phyloP scores from a whole-genome alignment of 2,113 vertebrate species.

The Neomonachus schauinslandi region DNA sequence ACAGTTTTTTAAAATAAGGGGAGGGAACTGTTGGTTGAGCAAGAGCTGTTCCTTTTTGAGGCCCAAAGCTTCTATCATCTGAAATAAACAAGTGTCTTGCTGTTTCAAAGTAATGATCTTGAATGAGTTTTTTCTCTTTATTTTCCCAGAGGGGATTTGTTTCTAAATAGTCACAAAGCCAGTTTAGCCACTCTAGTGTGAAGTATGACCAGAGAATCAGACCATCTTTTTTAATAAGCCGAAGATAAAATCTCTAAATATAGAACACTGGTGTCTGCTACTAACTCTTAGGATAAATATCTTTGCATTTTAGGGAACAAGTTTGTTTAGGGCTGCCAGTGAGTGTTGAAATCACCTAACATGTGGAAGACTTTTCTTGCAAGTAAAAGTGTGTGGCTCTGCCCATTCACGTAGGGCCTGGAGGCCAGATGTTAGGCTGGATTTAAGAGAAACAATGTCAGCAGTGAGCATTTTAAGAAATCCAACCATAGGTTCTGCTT shows the following conservation, averaged over 20 bases:
- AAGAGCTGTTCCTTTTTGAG: conserved; percentile 56
- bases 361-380: neutral
- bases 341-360: neutral
- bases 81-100: conserved; percentile 81
- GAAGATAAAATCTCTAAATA: conserved; percentile 79
- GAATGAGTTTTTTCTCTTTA: conserved; percentile 74
- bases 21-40: conserved; percentile 58
- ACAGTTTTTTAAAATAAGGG: neutral
- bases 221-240: conserved; percentile 74
- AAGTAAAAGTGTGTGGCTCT: neutral
- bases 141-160: conserved; percentile 80
- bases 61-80: conserved; percentile 74
- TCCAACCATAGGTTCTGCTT: neutral
- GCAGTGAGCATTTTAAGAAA: neutral
- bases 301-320: conserved; percentile 40
- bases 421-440: neutral
- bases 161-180: conserved; percentile 83
- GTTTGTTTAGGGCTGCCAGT: conserved; percentile 53
- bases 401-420: neutral
- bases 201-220: conserved; percentile 81
- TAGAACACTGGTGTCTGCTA: conserved; percentile 12
- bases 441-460: neutral
- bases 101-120: conserved; percentile 80
- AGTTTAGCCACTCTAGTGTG: conserved; percentile 75
- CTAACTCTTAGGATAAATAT: conserved; percentile 58